phyloP scores from a whole-genome alignment of 2,113 vertebrate genomes.

The Himantopus leucocephalus region DNA sequence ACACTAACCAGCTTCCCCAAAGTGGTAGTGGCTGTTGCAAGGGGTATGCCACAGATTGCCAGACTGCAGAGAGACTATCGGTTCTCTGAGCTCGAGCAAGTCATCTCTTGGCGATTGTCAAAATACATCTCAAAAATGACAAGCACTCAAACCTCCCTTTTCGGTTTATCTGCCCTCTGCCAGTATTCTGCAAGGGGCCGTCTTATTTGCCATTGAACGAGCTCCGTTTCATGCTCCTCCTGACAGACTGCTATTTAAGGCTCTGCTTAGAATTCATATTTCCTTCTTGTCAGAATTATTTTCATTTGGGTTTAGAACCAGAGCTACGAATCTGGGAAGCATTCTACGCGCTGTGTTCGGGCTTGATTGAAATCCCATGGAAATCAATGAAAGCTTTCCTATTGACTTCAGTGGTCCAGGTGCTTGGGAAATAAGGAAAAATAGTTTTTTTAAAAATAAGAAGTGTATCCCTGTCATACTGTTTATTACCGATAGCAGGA shows the following conservation, averaged over 20 bases:
- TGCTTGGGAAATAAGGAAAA: not conserved
- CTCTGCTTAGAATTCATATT: not conserved
- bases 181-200: not conserved
- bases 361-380: not conserved
- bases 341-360: not conserved
- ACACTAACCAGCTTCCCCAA: not conserved
- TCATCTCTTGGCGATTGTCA: not conserved
- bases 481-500: not conserved
- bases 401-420: not conserved
- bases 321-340: slow-evolving; percentile 13
- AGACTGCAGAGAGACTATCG: not conserved
- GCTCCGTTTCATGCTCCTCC: not conserved
- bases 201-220: not conserved
- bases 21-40: not conserved
- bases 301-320: not conserved
- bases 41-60: not conserved
- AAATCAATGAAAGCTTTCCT: not conserved
- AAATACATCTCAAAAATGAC: not conserved
- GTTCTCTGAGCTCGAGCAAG: not conserved
- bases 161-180: not conserved
- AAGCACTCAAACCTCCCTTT: not conserved
- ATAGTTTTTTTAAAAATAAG: not conserved
- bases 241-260: not conserved
- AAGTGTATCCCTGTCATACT: not conserved
- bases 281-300: not conserved